Evolutionary conservation across 64 coral and sea anemone species (phyloP).

Genomic region (Porites lutea): DNA sequence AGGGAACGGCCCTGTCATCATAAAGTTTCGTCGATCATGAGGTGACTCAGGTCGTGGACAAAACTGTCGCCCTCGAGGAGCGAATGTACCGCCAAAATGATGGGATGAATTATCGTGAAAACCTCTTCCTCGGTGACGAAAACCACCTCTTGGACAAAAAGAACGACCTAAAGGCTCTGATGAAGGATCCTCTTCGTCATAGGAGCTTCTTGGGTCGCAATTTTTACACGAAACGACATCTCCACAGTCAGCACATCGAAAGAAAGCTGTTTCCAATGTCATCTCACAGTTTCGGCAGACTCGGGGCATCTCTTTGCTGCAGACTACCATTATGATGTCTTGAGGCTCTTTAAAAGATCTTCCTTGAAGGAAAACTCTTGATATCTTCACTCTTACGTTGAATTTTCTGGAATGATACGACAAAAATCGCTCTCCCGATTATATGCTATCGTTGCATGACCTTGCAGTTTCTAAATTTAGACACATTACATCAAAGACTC

Average conservation of each 20-base stretch:
- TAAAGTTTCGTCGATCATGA: neutral
- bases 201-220: neutral
- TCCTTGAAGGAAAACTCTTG: neutral
- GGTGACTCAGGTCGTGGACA: neutral
- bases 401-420: neutral
- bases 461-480: no score
- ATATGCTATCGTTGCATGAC: neutral
- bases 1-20: neutral
- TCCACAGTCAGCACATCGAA: neutral
- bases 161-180: neutral
- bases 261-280: neutral
- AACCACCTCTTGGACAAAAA: slow-evolving; percentile 4
- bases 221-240: slow-evolving; percentile 1
- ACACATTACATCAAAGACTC: no score
- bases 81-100: neutral
- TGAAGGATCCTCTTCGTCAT: neutral
- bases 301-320: slow-evolving; percentile 9
- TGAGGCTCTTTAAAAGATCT: neutral
- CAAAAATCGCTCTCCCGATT: neutral
- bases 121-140: neutral
- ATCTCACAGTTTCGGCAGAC: neutral
- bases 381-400: neutral
- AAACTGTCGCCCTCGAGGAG: neutral
- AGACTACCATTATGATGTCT: slow-evolving; percentile 3
- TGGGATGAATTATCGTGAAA: neutral